These are phyloP conservation scores for Bostrychus sinensis DNA, from an alignment of 2,113 vertebrate genomes.

Conservation along the genomic window DNA sequence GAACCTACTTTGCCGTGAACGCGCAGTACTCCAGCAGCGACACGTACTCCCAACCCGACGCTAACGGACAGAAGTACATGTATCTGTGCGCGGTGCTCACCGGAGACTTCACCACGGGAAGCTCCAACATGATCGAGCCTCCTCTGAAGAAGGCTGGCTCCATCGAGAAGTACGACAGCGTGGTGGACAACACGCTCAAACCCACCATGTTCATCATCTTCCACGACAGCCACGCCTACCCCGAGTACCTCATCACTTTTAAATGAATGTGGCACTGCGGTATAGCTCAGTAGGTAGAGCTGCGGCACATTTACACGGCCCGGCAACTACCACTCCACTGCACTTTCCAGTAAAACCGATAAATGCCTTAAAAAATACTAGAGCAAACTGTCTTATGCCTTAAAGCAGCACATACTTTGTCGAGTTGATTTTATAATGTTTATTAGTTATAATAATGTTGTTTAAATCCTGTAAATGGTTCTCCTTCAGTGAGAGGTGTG, in stretches of 20 bases:
- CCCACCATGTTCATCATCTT: constrained; percentile 85
- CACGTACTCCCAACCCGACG: constrained; percentile 75
- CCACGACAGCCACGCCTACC: constrained; percentile 84
- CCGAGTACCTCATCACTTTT: constrained; percentile 88
- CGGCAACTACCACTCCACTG: neutral
- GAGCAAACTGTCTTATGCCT: too few species aligned
- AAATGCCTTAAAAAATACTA: too few species aligned
- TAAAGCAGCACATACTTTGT: too few species aligned
- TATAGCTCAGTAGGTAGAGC: neutral
- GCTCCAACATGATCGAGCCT: constrained; percentile 36
- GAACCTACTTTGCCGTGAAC: constrained; percentile 85
- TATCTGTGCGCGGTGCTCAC: constrained; percentile 85
- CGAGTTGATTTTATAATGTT: too few species aligned
- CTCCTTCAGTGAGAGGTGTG: too few species aligned
- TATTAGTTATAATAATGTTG: too few species aligned
- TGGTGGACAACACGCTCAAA: constrained; percentile 54
- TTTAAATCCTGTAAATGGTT: too few species aligned
- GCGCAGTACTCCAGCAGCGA: constrained; percentile 75
- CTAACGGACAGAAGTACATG: constrained; percentile 71
- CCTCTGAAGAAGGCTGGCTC: constrained; percentile 65
- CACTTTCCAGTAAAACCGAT: too few species aligned
- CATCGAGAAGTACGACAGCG: constrained; percentile 77
- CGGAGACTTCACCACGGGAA: constrained; percentile 72
- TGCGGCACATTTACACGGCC: neutral
- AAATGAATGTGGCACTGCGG: constrained; percentile 28